Conservation (phyloP, 2,888 invertebrate species). For the Sthenelais limicola region DNA sequence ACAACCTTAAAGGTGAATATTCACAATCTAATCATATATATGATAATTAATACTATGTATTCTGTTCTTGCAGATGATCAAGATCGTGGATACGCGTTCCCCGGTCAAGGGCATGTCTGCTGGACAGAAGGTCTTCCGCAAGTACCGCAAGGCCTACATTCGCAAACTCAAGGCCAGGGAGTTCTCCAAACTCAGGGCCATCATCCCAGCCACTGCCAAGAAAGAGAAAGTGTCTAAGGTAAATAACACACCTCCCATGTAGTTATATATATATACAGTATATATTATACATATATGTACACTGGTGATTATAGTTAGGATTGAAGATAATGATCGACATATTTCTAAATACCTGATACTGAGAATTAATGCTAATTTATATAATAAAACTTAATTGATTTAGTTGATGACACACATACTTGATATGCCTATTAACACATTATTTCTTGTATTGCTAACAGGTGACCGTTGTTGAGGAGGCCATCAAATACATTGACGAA, state of each 20-base stretch:
- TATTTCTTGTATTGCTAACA: too few relatives aligned
- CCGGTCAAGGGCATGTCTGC: conserved; percentile 18
- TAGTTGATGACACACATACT: too few relatives aligned
- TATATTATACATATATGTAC: too few relatives aligned
- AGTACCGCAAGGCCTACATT: conserved; percentile 62
- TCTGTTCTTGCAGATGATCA: conserved; percentile 14
- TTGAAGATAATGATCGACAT: too few relatives aligned
- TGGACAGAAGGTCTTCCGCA: conserved; percentile 60
- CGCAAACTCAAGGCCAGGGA: conserved; percentile 66
- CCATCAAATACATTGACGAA: conserved; percentile 35
- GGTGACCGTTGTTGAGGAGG: conserved; percentile 32
- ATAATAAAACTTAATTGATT: too few relatives aligned
- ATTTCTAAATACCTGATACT: too few relatives aligned
- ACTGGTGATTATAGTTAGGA: too few relatives aligned
- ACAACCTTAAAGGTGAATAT: too few relatives aligned
- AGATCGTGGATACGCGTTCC: conserved; percentile 18
- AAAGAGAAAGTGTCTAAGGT: conserved; percentile 67
- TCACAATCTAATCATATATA: neutral
- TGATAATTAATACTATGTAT: neutral
- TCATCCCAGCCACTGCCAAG: conserved; percentile 72
- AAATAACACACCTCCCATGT: too few relatives aligned
- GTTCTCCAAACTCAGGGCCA: conserved; percentile 69
- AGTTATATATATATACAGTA: too few relatives aligned
- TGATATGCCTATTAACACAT: too few relatives aligned
- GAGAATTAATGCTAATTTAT: too few relatives aligned